phyloP scores from a whole-genome alignment of 2,797 vertebrate genomes.

The Manis javanica region DNA sequence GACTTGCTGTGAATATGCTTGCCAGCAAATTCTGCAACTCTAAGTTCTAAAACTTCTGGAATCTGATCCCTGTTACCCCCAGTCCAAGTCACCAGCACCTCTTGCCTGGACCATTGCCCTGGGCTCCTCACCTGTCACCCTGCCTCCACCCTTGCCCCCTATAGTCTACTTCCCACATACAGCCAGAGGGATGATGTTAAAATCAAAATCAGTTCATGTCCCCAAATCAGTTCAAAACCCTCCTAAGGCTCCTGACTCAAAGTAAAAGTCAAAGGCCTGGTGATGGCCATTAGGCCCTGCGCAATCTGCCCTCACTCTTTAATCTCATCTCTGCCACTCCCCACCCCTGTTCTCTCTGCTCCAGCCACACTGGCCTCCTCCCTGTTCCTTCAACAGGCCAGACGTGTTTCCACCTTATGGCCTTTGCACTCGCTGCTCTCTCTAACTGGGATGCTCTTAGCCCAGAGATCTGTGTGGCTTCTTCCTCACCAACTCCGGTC shows the following conservation, averaged over 20 bases:
- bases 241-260: not conserved
- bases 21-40: not conserved
- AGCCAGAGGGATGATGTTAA: not conserved
- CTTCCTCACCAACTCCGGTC: not conserved
- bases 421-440: not conserved
- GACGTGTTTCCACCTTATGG: not conserved
- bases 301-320: not conserved
- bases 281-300: not conserved
- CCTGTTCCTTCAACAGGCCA: not conserved
- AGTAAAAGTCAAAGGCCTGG: not conserved
- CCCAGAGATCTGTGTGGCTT: not conserved
- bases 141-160: not conserved
- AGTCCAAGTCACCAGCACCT: not conserved
- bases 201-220: not conserved
- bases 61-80: not conserved
- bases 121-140: not conserved
- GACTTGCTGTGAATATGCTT: not conserved
- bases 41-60: not conserved
- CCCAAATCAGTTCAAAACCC: not conserved
- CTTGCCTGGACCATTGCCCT: not conserved
- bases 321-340: not conserved
- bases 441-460: not conserved
- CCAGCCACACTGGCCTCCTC: not conserved
- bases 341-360: not conserved
- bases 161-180: not conserved